Evolutionary conservation across 1,140 invertebrate genomes (phyloP), one percentile per base, ranked within the genome.

Genomic region (Zaprionus gabonicus): DNA sequence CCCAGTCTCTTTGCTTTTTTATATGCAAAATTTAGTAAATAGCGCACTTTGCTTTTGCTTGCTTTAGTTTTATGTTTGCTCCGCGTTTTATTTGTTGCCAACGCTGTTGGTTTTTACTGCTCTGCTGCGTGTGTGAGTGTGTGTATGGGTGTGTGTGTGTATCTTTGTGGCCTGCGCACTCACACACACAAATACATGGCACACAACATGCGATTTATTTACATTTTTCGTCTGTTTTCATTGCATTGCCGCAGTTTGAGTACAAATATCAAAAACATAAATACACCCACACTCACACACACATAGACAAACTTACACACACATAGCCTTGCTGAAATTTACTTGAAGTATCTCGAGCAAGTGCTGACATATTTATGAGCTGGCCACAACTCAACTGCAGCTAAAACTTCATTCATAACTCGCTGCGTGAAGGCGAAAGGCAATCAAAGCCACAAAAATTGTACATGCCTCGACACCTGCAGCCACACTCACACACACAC

Each of bases 1-100:
- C 41, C 56, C 41, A 44, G 23, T 51, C 34, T 53, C 64, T 51
- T 23, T 71, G 67, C 71, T 85, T 46, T 81, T 88, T 73, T 79
- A 76, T 90, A 84, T 90, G 84, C 71, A 88, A 88, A 87, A 84
- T 88, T 84, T 88, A 88, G 84, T 81, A 88, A 88, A 88, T 90
- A 88, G 67, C 85, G 85, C 81, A 72, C 53, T 76, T 88, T 77
- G 77, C 71, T 60, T 66, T 67, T 84, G 72, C 84, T 88, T 88
- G 69, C 75, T 88, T 90, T 88, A 88, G 81, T 88, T 90, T 88
- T 88, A 88, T 88, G 69, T 63, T 84, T 87, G 74, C 73, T 66
- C 71, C 74, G 74, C 71, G 46, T 87, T 87, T 87, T 87, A 87
- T 86, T 86, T 86, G 82, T 81, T 71, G 69, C 74, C 75, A 76